Conservation (phyloP, 2,888 invertebrate genomes). For the Sinopyrophorus schimmeli region DNA sequence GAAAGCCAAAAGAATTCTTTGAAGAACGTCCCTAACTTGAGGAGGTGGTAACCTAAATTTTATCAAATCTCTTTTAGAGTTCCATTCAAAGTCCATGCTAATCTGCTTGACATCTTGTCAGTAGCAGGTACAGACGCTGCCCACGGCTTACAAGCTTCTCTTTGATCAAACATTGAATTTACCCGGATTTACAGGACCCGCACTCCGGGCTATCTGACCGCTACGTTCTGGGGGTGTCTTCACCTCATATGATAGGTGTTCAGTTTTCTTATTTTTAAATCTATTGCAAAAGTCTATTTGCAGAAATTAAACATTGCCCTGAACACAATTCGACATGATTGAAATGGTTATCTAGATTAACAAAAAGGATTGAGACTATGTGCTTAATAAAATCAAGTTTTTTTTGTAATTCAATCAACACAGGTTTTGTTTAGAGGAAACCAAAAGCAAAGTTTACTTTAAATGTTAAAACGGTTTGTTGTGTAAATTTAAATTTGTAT, state of each 20-base stretch:
- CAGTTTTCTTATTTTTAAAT: slow-evolving; percentile 21
- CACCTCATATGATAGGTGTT: slow-evolving; percentile 20
- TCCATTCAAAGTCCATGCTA: slow-evolving; percentile 19
- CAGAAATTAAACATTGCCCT: no score
- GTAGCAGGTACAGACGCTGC: slow-evolving; percentile 24
- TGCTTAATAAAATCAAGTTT: no score
- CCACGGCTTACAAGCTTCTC: slow-evolving; percentile 27
- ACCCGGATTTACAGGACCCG: slow-evolving; percentile 31
- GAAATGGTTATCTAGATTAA: no score
- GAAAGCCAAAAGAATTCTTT: neutral
- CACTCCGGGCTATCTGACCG: slow-evolving; percentile 29
- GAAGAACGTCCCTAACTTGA: neutral
- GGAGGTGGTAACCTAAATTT: slow-evolving; percentile 4
- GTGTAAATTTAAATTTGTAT: no score
- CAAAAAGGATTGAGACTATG: no score
- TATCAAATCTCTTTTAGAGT: slow-evolving; percentile 17
- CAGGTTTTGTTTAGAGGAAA: no score
- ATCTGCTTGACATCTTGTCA: slow-evolving; percentile 31
- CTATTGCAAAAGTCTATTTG: no score
- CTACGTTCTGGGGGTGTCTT: slow-evolving; percentile 19
- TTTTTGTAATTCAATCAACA: no score
- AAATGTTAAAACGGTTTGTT: no score
- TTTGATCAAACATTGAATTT: slow-evolving; percentile 38
- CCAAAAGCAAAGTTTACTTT: no score
- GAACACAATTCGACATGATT: no score